phyloP scores from a whole-genome alignment of 2,888 invertebrate genomes.

The Leucoma salicis region DNA sequence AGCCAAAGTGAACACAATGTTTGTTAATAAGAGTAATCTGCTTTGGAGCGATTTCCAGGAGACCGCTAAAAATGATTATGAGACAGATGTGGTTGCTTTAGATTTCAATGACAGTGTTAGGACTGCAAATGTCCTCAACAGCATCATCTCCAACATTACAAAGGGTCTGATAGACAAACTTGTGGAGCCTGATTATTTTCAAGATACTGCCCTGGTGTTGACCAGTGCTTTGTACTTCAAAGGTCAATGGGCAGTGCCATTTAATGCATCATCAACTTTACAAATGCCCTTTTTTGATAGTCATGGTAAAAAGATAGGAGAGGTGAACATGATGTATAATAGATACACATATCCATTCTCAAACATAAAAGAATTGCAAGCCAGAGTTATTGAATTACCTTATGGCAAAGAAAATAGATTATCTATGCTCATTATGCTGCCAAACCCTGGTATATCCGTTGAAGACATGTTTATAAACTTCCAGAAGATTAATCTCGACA shows the following conservation, averaged over 20 bases:
- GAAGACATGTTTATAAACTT: constrained; percentile 79
- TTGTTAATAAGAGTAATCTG: constrained; percentile 42
- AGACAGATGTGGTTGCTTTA: constrained; percentile 45
- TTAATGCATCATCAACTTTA: constrained; percentile 79
- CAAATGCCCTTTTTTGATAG: constrained; percentile 82
- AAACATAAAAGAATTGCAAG: constrained; percentile 78
- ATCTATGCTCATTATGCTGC: constrained; percentile 86
- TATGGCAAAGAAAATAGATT: constrained; percentile 81
- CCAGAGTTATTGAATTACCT: constrained; percentile 85
- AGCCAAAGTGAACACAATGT: constrained; percentile 60
- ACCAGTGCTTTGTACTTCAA: constrained; percentile 87
- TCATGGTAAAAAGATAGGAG: constrained; percentile 68
- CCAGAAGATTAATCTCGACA: constrained; percentile 61
- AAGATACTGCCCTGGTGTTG: constrained; percentile 81
- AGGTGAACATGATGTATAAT: constrained; percentile 89
- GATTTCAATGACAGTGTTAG: constrained; percentile 47
- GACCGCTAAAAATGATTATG: constrained; percentile 42
- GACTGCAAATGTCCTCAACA: constrained; percentile 49
- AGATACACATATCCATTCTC: constrained; percentile 82
- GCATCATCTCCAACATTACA: constrained; percentile 51
- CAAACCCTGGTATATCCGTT: constrained; percentile 78
- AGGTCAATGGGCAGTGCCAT: constrained; percentile 86
- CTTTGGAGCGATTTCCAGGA: constrained; percentile 45
- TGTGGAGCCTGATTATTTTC: constrained; percentile 61
- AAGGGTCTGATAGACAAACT: constrained; percentile 55